phyloP scores from a whole-genome alignment of 2,888 invertebrate species.

The Nomada goodeniana region DNA sequence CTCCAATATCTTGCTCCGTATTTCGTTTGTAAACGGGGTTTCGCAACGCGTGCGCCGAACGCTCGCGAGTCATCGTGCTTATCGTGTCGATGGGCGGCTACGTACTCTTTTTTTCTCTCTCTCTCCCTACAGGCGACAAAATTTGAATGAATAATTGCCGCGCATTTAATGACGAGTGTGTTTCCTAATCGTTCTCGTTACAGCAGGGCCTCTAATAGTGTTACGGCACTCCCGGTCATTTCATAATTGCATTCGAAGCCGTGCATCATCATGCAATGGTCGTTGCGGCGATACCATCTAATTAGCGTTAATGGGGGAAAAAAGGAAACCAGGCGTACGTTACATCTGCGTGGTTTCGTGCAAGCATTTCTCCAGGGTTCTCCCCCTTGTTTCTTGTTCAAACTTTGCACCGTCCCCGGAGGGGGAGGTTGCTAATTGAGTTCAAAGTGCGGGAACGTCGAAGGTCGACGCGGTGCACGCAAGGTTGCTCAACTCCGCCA shows the following conservation, averaged over 20 bases:
- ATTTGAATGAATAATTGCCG: not conserved
- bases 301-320: slow-evolving; percentile 19
- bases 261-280: slow-evolving; percentile 29
- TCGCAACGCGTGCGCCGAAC: not conserved
- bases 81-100: too few species aligned
- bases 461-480: not conserved
- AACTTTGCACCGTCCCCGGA: not conserved
- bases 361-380: too few species aligned
- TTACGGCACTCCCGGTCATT: slow-evolving; percentile 31
- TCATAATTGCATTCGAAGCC: slow-evolving; percentile 38
- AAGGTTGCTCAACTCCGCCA: not conserved
- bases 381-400: not conserved
- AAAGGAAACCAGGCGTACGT: not conserved
- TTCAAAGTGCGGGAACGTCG: not conserved
- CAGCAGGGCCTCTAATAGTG: slow-evolving; percentile 13
- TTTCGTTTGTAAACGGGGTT: not conserved
- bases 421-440: not conserved
- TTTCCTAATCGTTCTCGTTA: slow-evolving; percentile 34
- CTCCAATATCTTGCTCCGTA: not conserved
- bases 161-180: slow-evolving; percentile 1
- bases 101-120: not conserved
- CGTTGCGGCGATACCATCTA: slow-evolving; percentile 23
- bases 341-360: not conserved
- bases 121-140: not conserved
- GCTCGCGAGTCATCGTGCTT: not conserved